Base-by-base conservation (phyloP, 2,113 vertebrate species). In the Anolis sagrei region DNA sequence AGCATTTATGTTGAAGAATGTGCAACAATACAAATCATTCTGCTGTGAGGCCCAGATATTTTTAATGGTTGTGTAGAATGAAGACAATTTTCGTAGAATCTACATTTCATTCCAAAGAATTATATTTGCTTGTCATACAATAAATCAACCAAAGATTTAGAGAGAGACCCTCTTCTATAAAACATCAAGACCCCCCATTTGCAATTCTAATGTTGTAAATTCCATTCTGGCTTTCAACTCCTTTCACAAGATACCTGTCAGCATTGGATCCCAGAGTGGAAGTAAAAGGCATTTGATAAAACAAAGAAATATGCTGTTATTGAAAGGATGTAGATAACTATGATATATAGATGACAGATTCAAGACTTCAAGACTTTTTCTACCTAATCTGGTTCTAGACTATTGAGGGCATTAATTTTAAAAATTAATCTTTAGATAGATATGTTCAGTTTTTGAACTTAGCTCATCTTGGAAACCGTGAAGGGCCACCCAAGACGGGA, bases 101-200 rank as follows among this genome's bases (percentile, higher is more conserved):
- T 18, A 77, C 21, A 36, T 29, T 82, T 82, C 32, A 73, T 82
- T 82, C 69, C 36, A 74, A 13, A 74, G 49, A 82, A 73, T 25
- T n/a, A 39, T 36, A 29, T 82, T 74, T 74, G 51, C 32, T 73
- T 36, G 44, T 61, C 69, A 61, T 27, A 68, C 14, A 48, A 76
- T 68, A 51, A 25, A 51, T 27, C n/a, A 69, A 76, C 72, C 58
- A 64, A 76, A 51, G 23, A 48, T 36, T 49, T 29, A 66, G 74
- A 68, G 39, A 10, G 11, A 44, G 1, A 3, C 27, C 10, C 18
- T n/a, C 7, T n/a, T n/a, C 27, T 68, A n/a, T 48, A 48, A 21
- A 36, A 84, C 29, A 18, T 49, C 62, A 84, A 68, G 48, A 23
- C 4, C 32, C 32, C 68, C 25, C 11, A 34, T 84, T 84, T 66